Conservation (phyloP, 2,888 invertebrate species). For the Ormyrus thymus region DNA sequence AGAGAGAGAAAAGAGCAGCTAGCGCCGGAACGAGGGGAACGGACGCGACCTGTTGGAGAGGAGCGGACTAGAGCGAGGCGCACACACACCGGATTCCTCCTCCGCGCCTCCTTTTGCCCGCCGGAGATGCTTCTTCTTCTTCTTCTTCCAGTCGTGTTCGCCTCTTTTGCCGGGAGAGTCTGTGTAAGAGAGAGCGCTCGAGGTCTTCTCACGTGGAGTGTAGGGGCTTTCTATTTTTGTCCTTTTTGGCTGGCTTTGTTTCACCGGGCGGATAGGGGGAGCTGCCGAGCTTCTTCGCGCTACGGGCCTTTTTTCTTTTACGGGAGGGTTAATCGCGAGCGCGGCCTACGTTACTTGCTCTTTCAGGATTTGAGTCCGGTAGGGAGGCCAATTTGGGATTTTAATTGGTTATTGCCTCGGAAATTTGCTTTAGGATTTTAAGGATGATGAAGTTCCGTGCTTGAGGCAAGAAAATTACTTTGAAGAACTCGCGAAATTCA, state of each 20-base stretch:
- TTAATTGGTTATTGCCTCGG: too few species aligned
- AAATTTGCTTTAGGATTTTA: too few species aligned
- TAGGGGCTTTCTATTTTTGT: constrained; percentile 16
- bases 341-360: too few species aligned
- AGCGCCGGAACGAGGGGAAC: constrained; percentile 52
- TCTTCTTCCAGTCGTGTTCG: constrained; percentile 7
- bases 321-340: too few species aligned
- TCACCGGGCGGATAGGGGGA: neutral
- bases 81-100: constrained; percentile 35
- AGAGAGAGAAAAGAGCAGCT: neutral
- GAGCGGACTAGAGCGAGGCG: constrained; percentile 37
- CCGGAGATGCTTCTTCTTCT: constrained; percentile 27
- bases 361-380: too few species aligned
- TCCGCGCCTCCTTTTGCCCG: constrained; percentile 28
- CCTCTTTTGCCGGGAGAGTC: neutral
- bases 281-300: too few species aligned
- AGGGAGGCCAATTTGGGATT: too few species aligned
- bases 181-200: too few species aligned
- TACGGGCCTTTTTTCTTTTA: too few species aligned
- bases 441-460: too few species aligned
- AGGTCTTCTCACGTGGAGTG: neutral
- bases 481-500: too few species aligned
- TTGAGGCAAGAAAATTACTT: too few species aligned
- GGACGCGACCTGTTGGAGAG: constrained; percentile 55
- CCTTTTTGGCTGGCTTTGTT: constrained; percentile 42